Evolutionary conservation across 2,113 vertebrate genomes (phyloP), one percentile per base, ranked within the genome.

Genomic region (Parus major): DNA sequence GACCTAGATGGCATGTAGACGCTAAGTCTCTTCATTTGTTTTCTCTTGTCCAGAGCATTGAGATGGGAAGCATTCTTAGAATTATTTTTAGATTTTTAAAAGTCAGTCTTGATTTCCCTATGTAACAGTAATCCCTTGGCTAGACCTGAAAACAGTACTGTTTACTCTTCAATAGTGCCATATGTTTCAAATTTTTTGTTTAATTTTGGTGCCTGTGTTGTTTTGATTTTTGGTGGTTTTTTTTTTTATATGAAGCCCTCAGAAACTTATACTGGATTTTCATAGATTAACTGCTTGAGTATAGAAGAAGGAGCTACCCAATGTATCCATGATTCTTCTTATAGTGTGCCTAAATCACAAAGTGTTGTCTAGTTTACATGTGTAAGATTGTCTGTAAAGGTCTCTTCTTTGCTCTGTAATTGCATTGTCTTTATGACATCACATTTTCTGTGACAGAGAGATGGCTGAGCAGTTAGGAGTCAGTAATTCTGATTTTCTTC

Each of bases 81-180:
- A 92, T 91, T 95, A 96, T 96, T 96, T 96, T 92, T 72, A 86
- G 91, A 87, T 60, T 90, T 53, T 91, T 68, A 75, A 50, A 92
- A 95, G 79, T 92, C 57, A 81, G 24, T 76, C 85, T 90, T 95
- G 70, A 68, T 96, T 97, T 97, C 86, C 82, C 92, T 75, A 17
- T 75, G 31, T 82, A 73, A 39, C 44, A 49, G 50, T 83, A 95
- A 85, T 89, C 57, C 66, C 44, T 92, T 71, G 60, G 64, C 76
- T 76, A 53, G 64, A 36, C 69, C 69, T 95, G 80, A 75, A 94
- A 81, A 82, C 5, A 69, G 10, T 77, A 55, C 24, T 82, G 36
- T 75, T 93, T 92, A 65, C 39, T 76, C 36, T 86, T 88, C 35
- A 27, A 17, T 31, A 50, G 49, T 86, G 50, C 79, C 78, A 81